Percentiles rank a stretch among this genome's conserved stretches.
Conservation (phyloP, 2,113 vertebrate genomes). For the Rhipidura dahli region DNA sequence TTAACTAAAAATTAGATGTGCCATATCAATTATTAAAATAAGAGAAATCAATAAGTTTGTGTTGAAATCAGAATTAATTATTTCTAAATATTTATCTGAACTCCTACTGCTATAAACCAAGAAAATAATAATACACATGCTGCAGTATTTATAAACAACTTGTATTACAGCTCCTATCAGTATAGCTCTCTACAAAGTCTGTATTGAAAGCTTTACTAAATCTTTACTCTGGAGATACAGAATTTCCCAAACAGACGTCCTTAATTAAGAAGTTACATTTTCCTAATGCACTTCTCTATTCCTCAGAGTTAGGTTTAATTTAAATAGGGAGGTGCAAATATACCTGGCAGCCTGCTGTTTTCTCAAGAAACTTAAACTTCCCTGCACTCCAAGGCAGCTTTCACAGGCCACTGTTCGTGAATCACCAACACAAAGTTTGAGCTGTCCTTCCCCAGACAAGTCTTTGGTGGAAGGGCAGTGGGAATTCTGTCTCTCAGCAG, state of each 20-base stretch:
- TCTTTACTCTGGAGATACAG: background rate
- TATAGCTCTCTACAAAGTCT: background rate
- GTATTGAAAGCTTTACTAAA: background rate
- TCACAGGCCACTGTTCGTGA: background rate
- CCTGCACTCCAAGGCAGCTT: background rate
- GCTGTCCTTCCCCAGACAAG: background rate
- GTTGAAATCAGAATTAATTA: background rate
- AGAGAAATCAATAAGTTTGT: background rate
- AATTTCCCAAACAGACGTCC: background rate
- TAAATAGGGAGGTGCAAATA: background rate
- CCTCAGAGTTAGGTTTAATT: background rate
- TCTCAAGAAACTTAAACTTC: background rate
- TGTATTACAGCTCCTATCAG: background rate
- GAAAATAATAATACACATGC: background rate
- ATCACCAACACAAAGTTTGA: rapidly evolving
- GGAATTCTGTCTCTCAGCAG: background rate
- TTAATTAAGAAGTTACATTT: background rate
- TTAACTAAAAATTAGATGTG: background rate
- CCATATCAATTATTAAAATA: background rate
- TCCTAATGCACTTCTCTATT: background rate
- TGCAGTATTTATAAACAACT: background rate
- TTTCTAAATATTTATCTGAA: background rate
- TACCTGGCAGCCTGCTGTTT: background rate
- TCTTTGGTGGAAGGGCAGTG: too few relatives aligned
- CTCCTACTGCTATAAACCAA: background rate